Percentiles rank a stretch among this genome's conserved stretches.
phyloP scores from a whole-genome alignment of 92 coral and sea anemone genomes.

The Phenganax marumi region DNA sequence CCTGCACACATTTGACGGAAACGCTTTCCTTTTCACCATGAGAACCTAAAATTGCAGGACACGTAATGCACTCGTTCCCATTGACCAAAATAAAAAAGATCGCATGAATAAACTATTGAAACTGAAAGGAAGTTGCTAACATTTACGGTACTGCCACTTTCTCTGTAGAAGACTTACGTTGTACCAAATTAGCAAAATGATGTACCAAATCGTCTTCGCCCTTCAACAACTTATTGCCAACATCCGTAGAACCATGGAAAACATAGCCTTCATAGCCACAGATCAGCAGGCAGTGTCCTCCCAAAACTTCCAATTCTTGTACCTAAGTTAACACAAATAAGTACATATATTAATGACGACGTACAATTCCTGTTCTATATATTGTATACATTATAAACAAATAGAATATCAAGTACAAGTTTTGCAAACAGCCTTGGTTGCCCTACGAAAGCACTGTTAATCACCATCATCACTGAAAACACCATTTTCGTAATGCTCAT shows the following conservation, averaged over 20 bases:
- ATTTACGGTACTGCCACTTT: background rate
- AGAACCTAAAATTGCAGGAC: background rate
- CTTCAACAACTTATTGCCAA: background rate
- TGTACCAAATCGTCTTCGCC: slow-evolving; percentile 6
- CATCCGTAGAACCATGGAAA: background rate
- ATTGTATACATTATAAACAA: no score
- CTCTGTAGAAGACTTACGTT: background rate
- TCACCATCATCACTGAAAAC: no score
- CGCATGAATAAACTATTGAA: background rate
- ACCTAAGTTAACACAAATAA: background rate
- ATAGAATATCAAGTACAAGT: no score
- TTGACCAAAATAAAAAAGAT: background rate
- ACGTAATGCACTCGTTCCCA: no score
- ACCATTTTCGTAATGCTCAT: no score
- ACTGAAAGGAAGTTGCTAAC: background rate
- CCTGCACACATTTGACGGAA: slow-evolving; percentile 37
- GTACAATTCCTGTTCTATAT: no score
- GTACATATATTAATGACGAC: no score
- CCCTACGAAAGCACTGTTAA: no score
- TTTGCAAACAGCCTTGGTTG: no score
- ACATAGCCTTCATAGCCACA: slow-evolving; percentile 9
- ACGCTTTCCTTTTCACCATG: slow-evolving; percentile 21
- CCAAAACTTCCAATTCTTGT: slow-evolving; percentile 23
- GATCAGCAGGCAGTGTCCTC: slow-evolving; percentile 26
- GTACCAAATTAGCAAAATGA: background rate